A percentile compares a stretch with the other conserved stretches of the same genome.
Conservation (phyloP, 2,888 invertebrate species). For the Cartodere bifasciata region DNA sequence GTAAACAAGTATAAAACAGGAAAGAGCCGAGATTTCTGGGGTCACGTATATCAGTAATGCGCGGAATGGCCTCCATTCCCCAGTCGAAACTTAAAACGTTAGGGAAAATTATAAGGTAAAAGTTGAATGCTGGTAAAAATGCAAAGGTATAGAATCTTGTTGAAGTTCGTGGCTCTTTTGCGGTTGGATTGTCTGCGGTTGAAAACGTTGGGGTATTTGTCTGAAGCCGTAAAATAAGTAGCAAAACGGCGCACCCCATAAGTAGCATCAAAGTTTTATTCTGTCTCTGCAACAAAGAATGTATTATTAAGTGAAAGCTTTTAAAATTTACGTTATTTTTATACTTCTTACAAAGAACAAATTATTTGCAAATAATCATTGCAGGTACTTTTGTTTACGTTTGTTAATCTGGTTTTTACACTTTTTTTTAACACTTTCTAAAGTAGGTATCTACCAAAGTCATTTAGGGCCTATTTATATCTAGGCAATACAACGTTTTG, state of each 20-base stretch:
- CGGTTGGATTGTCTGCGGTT: conserved; percentile 90
- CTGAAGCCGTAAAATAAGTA: conserved; percentile 65
- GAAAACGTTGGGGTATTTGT: conserved; percentile 76
- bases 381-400: too few relatives aligned
- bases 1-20: conserved; percentile 50
- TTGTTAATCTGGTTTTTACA: too few relatives aligned
- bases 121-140: conserved; percentile 85
- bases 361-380: too few relatives aligned
- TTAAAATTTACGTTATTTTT: too few relatives aligned
- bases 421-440: too few relatives aligned
- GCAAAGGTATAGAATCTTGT: conserved; percentile 82
- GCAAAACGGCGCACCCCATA: conserved; percentile 49
- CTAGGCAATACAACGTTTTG: too few relatives aligned
- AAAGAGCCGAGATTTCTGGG: conserved; percentile 63
- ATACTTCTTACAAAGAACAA: too few relatives aligned
- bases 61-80: conserved; percentile 95
- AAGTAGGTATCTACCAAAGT: too few relatives aligned
- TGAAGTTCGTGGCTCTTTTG: conserved; percentile 67
- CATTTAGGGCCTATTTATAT: too few relatives aligned
- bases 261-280: conserved; percentile 59
- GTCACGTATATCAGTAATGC: conserved; percentile 67
- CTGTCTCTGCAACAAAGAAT: conserved; percentile 48
- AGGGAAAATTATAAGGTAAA: conserved; percentile 76
- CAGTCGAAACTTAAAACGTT: conserved; percentile 90
- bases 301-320: neutral